Conservation (phyloP, 2,113 vertebrate genomes). For the Pseudopodoces humilis region DNA sequence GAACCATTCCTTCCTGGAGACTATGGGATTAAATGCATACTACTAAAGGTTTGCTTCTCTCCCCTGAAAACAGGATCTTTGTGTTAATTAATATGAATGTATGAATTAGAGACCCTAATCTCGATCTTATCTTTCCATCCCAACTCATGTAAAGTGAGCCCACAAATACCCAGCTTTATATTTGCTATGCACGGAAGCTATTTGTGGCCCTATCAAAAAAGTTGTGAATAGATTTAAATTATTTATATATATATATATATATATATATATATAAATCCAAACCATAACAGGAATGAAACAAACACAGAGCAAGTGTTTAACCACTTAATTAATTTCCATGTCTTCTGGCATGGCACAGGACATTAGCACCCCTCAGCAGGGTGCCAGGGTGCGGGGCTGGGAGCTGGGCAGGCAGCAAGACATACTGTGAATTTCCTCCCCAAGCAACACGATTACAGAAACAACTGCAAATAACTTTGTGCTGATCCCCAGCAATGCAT, state of each 20-base stretch:
- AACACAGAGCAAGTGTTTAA: constrained; percentile 33
- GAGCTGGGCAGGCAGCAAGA: not conserved
- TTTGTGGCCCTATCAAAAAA: not conserved
- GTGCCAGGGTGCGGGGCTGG: not conserved
- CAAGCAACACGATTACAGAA: not conserved
- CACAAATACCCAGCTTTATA: not conserved
- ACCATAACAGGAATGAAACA: not conserved
- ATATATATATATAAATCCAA: rapidly evolving
- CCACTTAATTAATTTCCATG: constrained; percentile 36
- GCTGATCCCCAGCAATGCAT: not conserved
- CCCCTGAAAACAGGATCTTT: not conserved
- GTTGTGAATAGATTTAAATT: not conserved
- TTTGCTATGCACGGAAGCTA: not conserved
- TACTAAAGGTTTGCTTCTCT: not conserved
- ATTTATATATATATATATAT: too few relatives aligned
- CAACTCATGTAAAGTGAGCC: not conserved
- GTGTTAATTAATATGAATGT: not conserved
- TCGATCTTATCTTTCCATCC: not conserved
- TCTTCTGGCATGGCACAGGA: constrained; percentile 1
- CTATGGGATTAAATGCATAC: not conserved
- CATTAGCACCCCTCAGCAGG: constrained; percentile 39
- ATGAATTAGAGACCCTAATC: not conserved
- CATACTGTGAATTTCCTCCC: constrained; percentile 62
- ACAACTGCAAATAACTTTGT: constrained; percentile 62
- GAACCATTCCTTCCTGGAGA: not conserved